Evolutionary conservation across 2,888 invertebrate species (phyloP).

Genomic region (Eulithis prunata): DNA sequence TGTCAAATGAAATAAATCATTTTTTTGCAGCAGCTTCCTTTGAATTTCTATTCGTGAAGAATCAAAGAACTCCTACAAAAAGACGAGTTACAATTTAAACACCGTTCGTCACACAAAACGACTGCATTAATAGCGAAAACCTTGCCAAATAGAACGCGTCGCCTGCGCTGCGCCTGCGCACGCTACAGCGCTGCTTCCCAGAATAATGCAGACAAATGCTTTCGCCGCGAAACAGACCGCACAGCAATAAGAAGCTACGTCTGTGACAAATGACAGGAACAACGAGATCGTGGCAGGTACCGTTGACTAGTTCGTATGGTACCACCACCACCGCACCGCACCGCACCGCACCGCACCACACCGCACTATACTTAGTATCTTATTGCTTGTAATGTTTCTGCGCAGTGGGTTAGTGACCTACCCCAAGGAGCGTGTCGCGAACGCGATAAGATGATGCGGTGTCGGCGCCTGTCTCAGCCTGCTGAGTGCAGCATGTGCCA

Average conservation of each 20-base stretch:
- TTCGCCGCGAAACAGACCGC: constrained; percentile 15
- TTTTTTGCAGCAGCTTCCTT: neutral
- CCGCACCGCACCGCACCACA: too few relatives aligned
- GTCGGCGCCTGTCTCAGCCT: constrained; percentile 7
- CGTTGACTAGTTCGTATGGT: neutral
- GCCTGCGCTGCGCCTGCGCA: constrained; percentile 12
- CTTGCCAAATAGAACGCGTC: constrained; percentile 29
- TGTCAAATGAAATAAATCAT: too few relatives aligned
- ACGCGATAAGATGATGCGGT: constrained; percentile 18
- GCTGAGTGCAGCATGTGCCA: constrained; percentile 10
- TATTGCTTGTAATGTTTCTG: constrained; percentile 1
- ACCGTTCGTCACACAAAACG: constrained; percentile 15
- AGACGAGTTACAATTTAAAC: neutral
- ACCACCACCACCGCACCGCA: too few relatives aligned
- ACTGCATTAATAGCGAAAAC: constrained; percentile 8
- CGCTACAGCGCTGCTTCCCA: constrained; percentile 6
- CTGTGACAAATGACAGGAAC: constrained; percentile 20
- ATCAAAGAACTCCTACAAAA: neutral
- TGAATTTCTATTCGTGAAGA: neutral
- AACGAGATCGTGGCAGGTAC: constrained; percentile 16
- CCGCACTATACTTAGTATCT: too few relatives aligned
- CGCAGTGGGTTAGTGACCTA: constrained; percentile 37
- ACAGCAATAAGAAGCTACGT: constrained; percentile 13
- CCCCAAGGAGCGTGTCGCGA: constrained; percentile 32
- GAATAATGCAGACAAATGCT: constrained; percentile 7